phyloP scores from a whole-genome alignment of 2,113 vertebrate species.

The Noctilio leporinus region DNA sequence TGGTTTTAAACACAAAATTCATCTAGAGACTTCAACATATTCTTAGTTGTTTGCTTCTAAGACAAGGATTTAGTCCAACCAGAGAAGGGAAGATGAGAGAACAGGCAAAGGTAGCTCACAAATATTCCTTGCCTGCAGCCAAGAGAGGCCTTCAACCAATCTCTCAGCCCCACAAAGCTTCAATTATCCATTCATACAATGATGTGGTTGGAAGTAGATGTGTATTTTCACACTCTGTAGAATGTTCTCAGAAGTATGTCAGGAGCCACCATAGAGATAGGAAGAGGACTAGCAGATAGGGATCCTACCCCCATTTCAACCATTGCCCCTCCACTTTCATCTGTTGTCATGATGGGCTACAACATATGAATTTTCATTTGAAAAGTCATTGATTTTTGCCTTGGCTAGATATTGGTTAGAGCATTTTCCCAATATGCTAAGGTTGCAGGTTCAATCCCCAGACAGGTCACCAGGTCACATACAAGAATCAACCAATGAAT shows the following conservation, averaged over 20 bases:
- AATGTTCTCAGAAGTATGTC: neutral
- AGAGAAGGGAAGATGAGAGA: neutral
- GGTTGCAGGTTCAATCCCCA: too few relatives aligned
- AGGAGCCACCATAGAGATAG: neutral
- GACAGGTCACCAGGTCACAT: too few relatives aligned
- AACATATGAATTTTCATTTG: neutral
- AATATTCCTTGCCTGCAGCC: neutral
- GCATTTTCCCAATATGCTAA: too few relatives aligned
- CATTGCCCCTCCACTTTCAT: neutral
- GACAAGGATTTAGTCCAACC: fast-evolving
- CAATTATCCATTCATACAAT: neutral
- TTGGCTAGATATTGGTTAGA: too few relatives aligned
- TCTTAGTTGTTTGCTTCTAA: neutral
- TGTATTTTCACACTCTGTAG: neutral
- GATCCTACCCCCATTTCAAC: neutral
- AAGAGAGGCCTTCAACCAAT: slow-evolving; percentile 8
- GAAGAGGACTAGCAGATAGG: neutral
- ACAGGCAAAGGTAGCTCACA: neutral
- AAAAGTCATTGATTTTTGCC: neutral
- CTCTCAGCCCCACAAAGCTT: neutral
- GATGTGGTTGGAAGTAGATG: neutral
- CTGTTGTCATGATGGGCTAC: neutral
- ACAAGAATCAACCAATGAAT: too few relatives aligned
- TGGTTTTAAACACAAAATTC: neutral
- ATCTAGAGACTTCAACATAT: neutral